Base-by-base conservation (phyloP, 2,113 vertebrate genomes). In the Urocitellus parryii region DNA sequence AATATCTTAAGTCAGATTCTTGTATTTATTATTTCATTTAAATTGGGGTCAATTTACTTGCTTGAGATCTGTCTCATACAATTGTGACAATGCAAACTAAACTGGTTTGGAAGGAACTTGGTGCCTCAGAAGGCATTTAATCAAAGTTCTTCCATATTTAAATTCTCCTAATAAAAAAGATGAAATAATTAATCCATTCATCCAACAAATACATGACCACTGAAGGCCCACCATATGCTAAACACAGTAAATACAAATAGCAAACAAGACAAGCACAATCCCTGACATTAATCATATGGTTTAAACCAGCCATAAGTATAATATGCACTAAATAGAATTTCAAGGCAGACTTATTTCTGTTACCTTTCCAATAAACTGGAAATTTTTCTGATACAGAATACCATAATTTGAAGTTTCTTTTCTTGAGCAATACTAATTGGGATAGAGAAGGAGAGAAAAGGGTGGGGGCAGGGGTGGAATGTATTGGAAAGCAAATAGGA, bases 191-290 rank as follows among this genome's bases (percentile, higher is more conserved):
- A 67, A 90, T 85, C 61, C 73, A 90, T 51, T 56, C 45, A 94
- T 67, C 89, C 63, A 90, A 56, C 24, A 77, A 95, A 65, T n/a
- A 81, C 79, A 24, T 81, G 90, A 83, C 79, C 73, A 91, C 1
- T n/a, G 73, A n/a, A 92, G 61, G 17, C 7, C 25, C 92, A 96
- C 56, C 77, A 63, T 11, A 17, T 80, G 73, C 67, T 37, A 93
- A 86, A 96, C 48, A 93, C 27, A 73, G 67, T 58, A 94, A 96
- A 85, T 63, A 81, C 29, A 90, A 95, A 93, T 22, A 67, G 63
- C 48, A 96, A 84, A 84, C 22, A 88, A 79, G 67, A 92, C 78
- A 81, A 79, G 20, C 25, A 78, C 58, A 91, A 74, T 86, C 27
- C 37, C 70, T 67, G 74, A 45, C 25, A 93, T 58, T 37, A 68